These are phyloP conservation scores for Euglossa dilemma DNA, from an alignment of 1,140 invertebrate genomes.

Conservation along the genomic window DNA sequence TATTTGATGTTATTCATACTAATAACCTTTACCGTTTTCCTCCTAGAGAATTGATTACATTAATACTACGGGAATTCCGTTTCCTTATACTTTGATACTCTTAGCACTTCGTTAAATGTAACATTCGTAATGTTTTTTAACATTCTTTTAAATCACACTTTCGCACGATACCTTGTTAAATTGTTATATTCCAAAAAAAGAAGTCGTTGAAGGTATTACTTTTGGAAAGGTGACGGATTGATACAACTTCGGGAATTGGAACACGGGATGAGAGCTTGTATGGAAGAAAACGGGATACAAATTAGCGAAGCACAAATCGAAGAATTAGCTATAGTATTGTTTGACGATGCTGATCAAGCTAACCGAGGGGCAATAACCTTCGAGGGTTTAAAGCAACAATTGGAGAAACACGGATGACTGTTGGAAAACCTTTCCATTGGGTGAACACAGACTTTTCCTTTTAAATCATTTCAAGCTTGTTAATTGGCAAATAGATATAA, in stretches of 20 bases:
- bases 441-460: slow-evolving; percentile 78
- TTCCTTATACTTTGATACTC: too few relatives aligned
- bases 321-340: slow-evolving; percentile 93
- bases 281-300: slow-evolving; percentile 97
- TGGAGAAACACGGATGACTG: slow-evolving; percentile 93
- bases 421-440: slow-evolving; percentile 95
- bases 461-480: background rate
- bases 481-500: too few relatives aligned
- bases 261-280: slow-evolving; percentile 95
- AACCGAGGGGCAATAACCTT: slow-evolving; percentile 93
- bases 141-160: too few relatives aligned
- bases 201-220: background rate
- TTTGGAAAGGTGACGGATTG: slow-evolving; percentile 90
- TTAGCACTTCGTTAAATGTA: too few relatives aligned
- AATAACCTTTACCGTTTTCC: too few relatives aligned
- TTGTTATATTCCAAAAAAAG: background rate
- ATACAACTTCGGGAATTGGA: slow-evolving; percentile 94
- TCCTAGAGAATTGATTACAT: too few relatives aligned
- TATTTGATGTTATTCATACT: too few relatives aligned
- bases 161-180: background rate
- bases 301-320: slow-evolving; percentile 94
- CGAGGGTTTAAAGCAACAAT: slow-evolving; percentile 92
- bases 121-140: too few relatives aligned
- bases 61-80: too few relatives aligned
- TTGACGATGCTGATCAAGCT: slow-evolving; percentile 94